Evolutionary conservation across 2,888 invertebrate genomes (phyloP), one percentile per base, ranked within the genome.

Genomic region (Drosophila fulvimacula): DNA sequence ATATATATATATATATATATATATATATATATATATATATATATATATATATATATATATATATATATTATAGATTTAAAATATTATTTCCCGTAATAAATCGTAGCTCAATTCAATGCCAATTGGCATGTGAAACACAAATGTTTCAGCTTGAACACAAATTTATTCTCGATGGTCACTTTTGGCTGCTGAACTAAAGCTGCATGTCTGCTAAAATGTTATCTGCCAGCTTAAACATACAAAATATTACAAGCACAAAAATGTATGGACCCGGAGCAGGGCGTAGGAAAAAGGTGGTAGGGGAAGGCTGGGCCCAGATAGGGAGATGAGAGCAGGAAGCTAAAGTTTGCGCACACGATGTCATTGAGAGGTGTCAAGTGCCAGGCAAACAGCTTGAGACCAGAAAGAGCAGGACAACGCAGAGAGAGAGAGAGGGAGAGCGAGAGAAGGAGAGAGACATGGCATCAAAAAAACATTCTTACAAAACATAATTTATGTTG

Each of bases 291-390:
- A 48, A 7, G 24, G 10, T 21, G 27, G 24, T 5, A 0, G 15
- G 6, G 17, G 3, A 41, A 24, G 2, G n/a, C 6, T 34, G 5
- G 7, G 13, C 24, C 4, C 27, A 15, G 15, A 0, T 15, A 15
- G 1, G 38, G 21, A 36, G 57, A 24, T 11, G 46, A 15, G 39
- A 46, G 41, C 39, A 52, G 63, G 63, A 49, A 59, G 68, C 57
- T 69, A 68, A 72, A 67, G 73, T 78, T 67, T 67, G 51, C n/a
- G 42, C 51, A 66, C 49, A 73, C 61, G 78, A 81, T 85, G 85
- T 85, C 85, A 86, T 80, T 85, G 88, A 80, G 90, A 86, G 85
- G 85, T 89, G 85, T 86, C 85, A 86, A 86, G 85, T 89, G 89
- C 27, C 85, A 81, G 79, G 79, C 82, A 75, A 79, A 76, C 76